phyloP scores from a whole-genome alignment of 2,888 invertebrate species.

The Xestobium rufovillosum region DNA sequence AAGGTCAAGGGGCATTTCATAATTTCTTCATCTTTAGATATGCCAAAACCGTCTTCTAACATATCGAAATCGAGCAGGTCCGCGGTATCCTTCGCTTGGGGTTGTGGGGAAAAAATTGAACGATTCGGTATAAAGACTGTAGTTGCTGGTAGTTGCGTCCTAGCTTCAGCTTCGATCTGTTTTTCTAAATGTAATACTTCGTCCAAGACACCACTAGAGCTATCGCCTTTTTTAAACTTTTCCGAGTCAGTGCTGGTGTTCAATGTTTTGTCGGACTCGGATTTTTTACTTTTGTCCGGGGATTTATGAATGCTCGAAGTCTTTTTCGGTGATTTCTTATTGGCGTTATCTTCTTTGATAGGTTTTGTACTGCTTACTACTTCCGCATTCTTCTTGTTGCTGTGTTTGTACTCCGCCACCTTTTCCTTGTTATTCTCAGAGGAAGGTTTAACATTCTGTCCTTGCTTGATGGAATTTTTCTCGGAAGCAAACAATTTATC shows the following conservation, averaged over 20 bases:
- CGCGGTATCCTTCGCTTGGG: conserved; percentile 52
- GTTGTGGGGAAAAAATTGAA: conserved; percentile 66
- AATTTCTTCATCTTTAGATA: conserved; percentile 52
- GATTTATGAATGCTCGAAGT: conserved; percentile 24
- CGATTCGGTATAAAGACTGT: no score
- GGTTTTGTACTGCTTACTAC: no score
- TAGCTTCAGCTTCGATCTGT: no score
- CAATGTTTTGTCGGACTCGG: conserved; percentile 20
- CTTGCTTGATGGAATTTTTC: conserved; percentile 32
- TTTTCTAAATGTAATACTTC: no score
- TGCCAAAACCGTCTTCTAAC: conserved; percentile 55
- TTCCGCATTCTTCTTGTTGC: no score
- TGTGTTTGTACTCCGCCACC: no score
- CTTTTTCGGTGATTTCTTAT: conserved; percentile 9
- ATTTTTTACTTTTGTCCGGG: conserved; percentile 28
- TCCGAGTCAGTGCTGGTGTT: no score
- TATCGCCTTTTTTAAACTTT: no score
- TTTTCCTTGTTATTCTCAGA: conserved; percentile 12
- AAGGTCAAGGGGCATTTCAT: conserved; percentile 55
- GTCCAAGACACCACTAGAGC: no score
- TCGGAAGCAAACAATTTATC: conserved; percentile 49
- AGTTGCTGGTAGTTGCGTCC: no score
- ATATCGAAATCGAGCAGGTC: conserved; percentile 52
- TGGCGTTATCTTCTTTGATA: no score
- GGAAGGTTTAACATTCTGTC: conserved; percentile 15